phyloP scores from a whole-genome alignment of 2,797 vertebrate genomes.

The Schizopygopsis pylzovi region DNA sequence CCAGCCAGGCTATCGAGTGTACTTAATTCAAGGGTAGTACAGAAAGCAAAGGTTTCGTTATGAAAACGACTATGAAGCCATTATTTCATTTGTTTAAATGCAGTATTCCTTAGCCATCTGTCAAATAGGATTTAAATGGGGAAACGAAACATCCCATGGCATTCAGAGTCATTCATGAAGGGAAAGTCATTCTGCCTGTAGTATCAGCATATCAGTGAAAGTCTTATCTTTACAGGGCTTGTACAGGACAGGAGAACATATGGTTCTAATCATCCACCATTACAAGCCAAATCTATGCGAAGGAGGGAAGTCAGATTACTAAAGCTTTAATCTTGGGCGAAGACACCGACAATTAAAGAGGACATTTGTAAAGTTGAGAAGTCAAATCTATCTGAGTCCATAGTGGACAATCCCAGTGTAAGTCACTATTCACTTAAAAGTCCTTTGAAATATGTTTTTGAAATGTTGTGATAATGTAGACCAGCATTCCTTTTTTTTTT shows the following conservation, averaged over 20 bases:
- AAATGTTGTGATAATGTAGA: neutral
- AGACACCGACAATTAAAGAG: slow-evolving; percentile 43
- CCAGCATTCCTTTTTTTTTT: neutral
- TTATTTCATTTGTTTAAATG: slow-evolving; percentile 37
- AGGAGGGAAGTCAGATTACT: slow-evolving; percentile 51
- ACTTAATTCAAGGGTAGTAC: slow-evolving; percentile 25
- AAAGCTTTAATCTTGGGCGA: slow-evolving; percentile 48
- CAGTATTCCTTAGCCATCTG: neutral
- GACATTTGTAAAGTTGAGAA: slow-evolving; percentile 3
- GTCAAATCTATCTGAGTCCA: slow-evolving; percentile 9
- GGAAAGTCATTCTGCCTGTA: slow-evolving; percentile 31
- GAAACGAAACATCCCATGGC: slow-evolving; percentile 14
- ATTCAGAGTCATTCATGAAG: slow-evolving; percentile 9
- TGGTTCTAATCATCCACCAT: slow-evolving; percentile 57
- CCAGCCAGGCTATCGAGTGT: slow-evolving; percentile 16
- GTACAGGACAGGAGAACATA: slow-evolving; percentile 48
- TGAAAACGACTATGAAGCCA: neutral
- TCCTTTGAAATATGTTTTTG: neutral
- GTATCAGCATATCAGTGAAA: slow-evolving; percentile 34
- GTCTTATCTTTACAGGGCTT: slow-evolving; percentile 48
- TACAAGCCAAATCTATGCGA: slow-evolving; percentile 46
- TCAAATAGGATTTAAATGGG: slow-evolving; percentile 31
- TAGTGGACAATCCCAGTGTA: neutral
- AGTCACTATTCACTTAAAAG: neutral
- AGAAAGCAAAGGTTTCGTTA: slow-evolving; percentile 15